Percentiles rank a stretch among this genome's conserved stretches.
Evolutionary conservation across 2,888 invertebrate genomes (phyloP).

Genomic region (Lasioglossum pauxillum): DNA sequence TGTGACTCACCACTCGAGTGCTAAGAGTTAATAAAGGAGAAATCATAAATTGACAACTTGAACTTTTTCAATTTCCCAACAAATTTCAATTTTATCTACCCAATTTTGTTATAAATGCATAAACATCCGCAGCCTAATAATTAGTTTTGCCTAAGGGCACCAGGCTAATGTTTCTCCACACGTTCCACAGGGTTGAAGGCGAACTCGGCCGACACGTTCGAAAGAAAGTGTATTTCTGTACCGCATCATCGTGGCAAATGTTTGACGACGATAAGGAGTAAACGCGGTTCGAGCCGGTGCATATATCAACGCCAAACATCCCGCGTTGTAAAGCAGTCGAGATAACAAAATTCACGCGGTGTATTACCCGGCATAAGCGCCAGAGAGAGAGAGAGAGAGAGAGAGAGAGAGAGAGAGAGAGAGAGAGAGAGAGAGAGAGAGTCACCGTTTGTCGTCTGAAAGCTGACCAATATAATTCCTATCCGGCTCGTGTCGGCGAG

Average conservation of each 20-base stretch:
- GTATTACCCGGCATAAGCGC: conserved; percentile 37
- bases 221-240: conserved; percentile 23
- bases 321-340: conserved; percentile 64
- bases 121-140: too few species aligned
- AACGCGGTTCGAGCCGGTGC: conserved; percentile 47
- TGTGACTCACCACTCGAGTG: too few species aligned
- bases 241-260: conserved; percentile 39
- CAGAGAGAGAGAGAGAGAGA: conserved; percentile 1
- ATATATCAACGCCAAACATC: conserved; percentile 56
- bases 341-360: conserved; percentile 59
- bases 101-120: too few species aligned
- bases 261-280: conserved; percentile 60
- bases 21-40: too few species aligned
- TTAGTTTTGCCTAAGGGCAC: not conserved
- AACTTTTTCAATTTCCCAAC: too few species aligned
- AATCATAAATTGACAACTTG: too few species aligned
- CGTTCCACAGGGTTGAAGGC: not conserved
- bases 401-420: not conserved
- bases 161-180: not conserved
- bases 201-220: not conserved
- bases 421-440: too few species aligned
- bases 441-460: conserved; percentile 53
- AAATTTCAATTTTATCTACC: too few species aligned
- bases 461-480: conserved; percentile 43
- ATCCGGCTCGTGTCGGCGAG: conserved; percentile 11